phyloP scores from a whole-genome alignment of 2,797 vertebrate species.

The Falco novaeseelandiae region DNA sequence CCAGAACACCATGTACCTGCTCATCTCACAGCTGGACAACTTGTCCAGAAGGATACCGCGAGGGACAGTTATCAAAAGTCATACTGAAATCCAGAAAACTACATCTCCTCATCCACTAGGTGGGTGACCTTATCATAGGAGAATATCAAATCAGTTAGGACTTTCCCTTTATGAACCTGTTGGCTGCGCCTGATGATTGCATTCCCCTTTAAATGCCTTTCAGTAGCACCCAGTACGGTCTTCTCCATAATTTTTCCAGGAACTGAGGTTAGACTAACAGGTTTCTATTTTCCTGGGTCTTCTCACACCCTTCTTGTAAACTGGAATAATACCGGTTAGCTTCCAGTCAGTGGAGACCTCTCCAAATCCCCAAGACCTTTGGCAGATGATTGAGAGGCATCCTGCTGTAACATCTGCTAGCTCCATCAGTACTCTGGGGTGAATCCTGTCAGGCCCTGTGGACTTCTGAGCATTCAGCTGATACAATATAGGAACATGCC shows the following conservation, averaged over 20 bases:
- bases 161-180: neutral
- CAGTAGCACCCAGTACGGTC: neutral
- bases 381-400: neutral
- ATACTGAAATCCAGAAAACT: neutral
- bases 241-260: too few species aligned
- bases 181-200: neutral
- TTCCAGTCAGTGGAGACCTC: neutral
- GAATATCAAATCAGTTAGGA: neutral
- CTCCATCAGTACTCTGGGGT: neutral
- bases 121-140: neutral
- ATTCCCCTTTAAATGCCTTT: neutral
- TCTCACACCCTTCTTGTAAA: neutral
- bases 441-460: neutral
- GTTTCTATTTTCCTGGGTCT: neutral
- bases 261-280: neutral
- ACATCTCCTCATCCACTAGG: neutral
- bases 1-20: neutral
- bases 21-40: neutral
- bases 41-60: neutral
- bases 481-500: rapidly evolving
- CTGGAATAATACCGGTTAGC: neutral
- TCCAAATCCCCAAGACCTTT: neutral
- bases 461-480: neutral
- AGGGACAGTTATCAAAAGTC: neutral
- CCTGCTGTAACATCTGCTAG: too few species aligned